A percentile compares a stretch with the other conserved stretches of the same genome.
Conservation (phyloP, 2,888 invertebrate species). For the Hirtodrosophila alboralis region DNA sequence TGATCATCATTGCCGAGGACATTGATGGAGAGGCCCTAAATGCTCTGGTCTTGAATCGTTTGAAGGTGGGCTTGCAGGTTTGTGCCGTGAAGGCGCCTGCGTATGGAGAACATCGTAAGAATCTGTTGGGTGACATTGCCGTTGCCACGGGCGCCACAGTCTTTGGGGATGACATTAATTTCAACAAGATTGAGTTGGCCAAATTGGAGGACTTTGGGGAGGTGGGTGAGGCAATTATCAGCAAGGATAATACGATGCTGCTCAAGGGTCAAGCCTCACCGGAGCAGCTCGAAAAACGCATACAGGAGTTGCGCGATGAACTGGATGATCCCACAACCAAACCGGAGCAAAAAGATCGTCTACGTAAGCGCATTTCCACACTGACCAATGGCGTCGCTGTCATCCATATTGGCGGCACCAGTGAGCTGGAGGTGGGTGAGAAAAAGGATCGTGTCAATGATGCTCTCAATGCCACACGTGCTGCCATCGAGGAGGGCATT, state of each 20-base stretch:
- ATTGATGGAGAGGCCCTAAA: conserved; percentile 97
- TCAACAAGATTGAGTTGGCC: conserved; percentile 94
- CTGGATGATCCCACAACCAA: conserved; percentile 92
- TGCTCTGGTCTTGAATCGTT: conserved; percentile 95
- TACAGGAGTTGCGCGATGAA: conserved; percentile 93
- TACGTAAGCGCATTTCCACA: conserved; percentile 95
- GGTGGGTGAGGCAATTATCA: conserved; percentile 94
- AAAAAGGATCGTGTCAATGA: conserved; percentile 98
- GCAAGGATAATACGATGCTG: conserved; percentile 94
- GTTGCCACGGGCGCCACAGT: conserved; percentile 95
- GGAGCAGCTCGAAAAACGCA: conserved; percentile 90
- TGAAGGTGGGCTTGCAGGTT: conserved; percentile 96
- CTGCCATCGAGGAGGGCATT: conserved; percentile 98
- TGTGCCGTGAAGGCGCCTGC: conserved; percentile 98
- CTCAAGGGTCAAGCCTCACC: conserved; percentile 91
- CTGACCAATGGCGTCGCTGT: conserved; percentile 93
- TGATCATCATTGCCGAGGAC: conserved; percentile 98
- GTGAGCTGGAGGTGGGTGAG: conserved; percentile 96
- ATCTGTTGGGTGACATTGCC: conserved; percentile 96
- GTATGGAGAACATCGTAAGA: conserved; percentile 97
- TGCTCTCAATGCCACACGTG: conserved; percentile 96
- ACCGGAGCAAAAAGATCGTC: conserved; percentile 97
- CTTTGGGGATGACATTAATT: conserved; percentile 96
- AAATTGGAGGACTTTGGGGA: conserved; percentile 91
- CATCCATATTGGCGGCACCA: conserved; percentile 93